Conservation (phyloP, 2,797 vertebrate species). For the Sciaenops ocellatus region DNA sequence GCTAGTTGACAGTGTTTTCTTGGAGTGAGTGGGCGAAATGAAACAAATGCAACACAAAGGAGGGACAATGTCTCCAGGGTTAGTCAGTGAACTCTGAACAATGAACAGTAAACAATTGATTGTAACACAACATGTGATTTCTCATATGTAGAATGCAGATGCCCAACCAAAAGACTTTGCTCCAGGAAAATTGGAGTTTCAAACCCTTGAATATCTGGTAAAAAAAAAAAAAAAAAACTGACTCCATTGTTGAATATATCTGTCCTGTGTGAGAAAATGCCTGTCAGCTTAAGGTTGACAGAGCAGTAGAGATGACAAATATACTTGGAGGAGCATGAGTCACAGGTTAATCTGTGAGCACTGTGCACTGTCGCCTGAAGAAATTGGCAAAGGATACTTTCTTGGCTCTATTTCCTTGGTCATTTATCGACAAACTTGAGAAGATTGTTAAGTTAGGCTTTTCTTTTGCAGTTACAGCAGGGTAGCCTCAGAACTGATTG, state of each 20-base stretch:
- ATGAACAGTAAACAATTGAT: background rate
- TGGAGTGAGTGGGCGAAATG: background rate
- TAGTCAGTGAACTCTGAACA: constrained; percentile 1
- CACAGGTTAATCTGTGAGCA: constrained; percentile 53
- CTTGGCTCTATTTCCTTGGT: background rate
- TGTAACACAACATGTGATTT: background rate
- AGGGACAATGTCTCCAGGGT: background rate
- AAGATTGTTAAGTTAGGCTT: background rate
- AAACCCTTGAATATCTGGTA: constrained; percentile 11
- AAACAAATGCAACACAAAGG: constrained; percentile 1
- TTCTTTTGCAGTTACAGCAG: constrained; percentile 1
- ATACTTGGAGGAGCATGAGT: constrained; percentile 14
- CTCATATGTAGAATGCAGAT: constrained; percentile 3
- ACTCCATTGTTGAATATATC: constrained; percentile 4
- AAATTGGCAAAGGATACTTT: constrained; percentile 29
- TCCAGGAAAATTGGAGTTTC: constrained; percentile 10
- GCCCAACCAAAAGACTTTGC: constrained; percentile 1
- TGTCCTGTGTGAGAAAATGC: constrained; percentile 36
- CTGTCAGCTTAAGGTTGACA: constrained; percentile 34
- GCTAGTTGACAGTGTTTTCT: background rate
- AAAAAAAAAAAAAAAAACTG: constrained; percentile 38
- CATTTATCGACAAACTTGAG: constrained; percentile 27
- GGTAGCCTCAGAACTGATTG: background rate
- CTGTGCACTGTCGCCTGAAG: constrained; percentile 33
- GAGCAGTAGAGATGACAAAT: constrained; percentile 52